Evolutionary conservation across 2,797 vertebrate species (phyloP).

Genomic region (Steatocranus sp.): DNA sequence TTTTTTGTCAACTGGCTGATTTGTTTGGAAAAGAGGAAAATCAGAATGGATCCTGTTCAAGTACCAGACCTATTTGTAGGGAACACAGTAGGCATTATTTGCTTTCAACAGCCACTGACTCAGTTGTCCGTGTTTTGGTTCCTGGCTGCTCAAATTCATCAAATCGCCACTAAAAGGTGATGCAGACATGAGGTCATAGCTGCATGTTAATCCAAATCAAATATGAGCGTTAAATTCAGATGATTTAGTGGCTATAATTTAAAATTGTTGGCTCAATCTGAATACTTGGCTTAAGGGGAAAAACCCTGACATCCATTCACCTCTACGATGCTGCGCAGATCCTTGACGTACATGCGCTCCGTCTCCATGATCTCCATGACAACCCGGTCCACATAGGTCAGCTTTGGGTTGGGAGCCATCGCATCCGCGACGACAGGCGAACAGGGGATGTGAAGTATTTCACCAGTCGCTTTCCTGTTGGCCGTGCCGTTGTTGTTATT

Average conservation of each 20-base stretch:
- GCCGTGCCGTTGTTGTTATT: slow-evolving; percentile 71
- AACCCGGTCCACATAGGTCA: slow-evolving; percentile 90
- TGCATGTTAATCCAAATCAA: slow-evolving; percentile 34
- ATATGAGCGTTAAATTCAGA: slow-evolving; percentile 20
- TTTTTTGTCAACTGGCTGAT: slow-evolving; percentile 1
- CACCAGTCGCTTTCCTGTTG: slow-evolving; percentile 21
- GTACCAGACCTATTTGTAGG: slow-evolving; percentile 6
- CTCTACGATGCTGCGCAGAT: slow-evolving; percentile 94
- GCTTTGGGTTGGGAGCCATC: slow-evolving; percentile 76
- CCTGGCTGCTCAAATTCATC: slow-evolving; percentile 12
- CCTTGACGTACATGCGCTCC: slow-evolving; percentile 90
- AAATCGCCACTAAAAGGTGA: slow-evolving; percentile 8
- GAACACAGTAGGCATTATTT: slow-evolving; percentile 23
- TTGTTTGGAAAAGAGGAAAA: slow-evolving; percentile 27
- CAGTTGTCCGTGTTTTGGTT: slow-evolving; percentile 1
- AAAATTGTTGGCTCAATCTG: slow-evolving; percentile 6
- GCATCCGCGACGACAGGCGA: slow-evolving; percentile 73
- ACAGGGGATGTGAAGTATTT: slow-evolving; percentile 36
- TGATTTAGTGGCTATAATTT: slow-evolving; percentile 10
- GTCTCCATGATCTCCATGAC: slow-evolving; percentile 96
- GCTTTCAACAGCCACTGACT: background rate
- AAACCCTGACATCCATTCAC: slow-evolving; percentile 65
- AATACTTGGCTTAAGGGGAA: slow-evolving; percentile 5
- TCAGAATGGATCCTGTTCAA: slow-evolving; percentile 9
- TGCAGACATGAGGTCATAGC: slow-evolving; percentile 55